Base-by-base conservation (phyloP, 2,888 invertebrate species). In the Glyphotaelius pellucidus region DNA sequence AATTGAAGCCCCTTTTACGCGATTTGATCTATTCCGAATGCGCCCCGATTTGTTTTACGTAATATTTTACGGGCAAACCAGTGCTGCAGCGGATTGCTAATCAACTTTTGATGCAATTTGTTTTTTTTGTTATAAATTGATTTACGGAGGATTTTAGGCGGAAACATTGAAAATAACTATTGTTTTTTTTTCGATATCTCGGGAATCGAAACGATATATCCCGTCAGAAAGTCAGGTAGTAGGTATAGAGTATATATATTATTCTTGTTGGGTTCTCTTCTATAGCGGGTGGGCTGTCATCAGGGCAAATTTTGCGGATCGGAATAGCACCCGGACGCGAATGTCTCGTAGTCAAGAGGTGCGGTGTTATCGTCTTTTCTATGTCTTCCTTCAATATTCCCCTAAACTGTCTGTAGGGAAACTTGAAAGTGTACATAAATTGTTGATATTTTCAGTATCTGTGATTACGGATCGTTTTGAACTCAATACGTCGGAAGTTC, bases 21-120 rank as follows among this genome's bases (percentile, higher is more conserved):
- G 92, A 92, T 92, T 92, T 92, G 91, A 92, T 92, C 92, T 92
- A 91, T 92, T 92, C 91, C 86, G 91, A 91, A 91, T 91, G 92
- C 89, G 90, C 91, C 88, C 85, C 91, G 90, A 90, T 91, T 91
- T 90, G 90, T 90, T 90, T 79, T 89, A 84, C 90, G 67, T 90
- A 47, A 86, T 86, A 80, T 90, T 90, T 91, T 91, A 81, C 80
- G n/a, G 83, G 89, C 91, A 32, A 84, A 67, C 67, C 67, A 67
- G 67, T 67, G 67, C 67, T 67, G 67, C 25, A 67, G 67, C 67
- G 25, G 67, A 67, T 67, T 67, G 67, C 25, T n/a, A 67, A 7
- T 2, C n/a, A 67, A 25, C n/a, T 25, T 67, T 67, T 25, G 25
- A 25, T 67, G 67, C 7, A n/a, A 25, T 67, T 67, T 25, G 25